Evolutionary conservation across 2,797 vertebrate genomes (phyloP).

Genomic region (Acipenser ruthenus): DNA sequence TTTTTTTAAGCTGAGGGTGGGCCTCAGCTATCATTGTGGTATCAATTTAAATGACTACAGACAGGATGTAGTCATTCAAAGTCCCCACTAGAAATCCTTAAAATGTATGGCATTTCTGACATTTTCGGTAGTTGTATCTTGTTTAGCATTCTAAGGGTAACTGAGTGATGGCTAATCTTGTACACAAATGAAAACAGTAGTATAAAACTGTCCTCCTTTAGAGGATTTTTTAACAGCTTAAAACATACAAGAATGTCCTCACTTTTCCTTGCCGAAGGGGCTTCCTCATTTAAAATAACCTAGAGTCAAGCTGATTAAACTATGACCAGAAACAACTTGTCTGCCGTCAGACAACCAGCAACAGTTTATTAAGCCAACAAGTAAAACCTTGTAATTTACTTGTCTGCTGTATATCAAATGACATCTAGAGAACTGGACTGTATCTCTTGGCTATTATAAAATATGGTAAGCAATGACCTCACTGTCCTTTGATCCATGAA

Average conservation of each 20-base stretch:
- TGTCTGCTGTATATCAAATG: conserved; percentile 49
- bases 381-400: conserved; percentile 53
- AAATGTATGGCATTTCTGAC: background rate
- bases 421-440: background rate
- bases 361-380: conserved; percentile 48
- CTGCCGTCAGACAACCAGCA: conserved; percentile 42
- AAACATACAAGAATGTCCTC: too few species aligned
- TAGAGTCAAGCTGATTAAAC: conserved; percentile 44
- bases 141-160: too few species aligned
- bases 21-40: background rate
- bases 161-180: too few species aligned
- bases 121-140: background rate
- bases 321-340: conserved; percentile 46
- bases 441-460: conserved; percentile 4
- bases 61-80: background rate
- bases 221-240: too few species aligned
- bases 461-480: background rate
- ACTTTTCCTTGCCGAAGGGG: background rate
- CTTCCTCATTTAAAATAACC: conserved; percentile 21
- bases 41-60: background rate
- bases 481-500: background rate
- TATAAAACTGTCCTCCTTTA: too few species aligned
- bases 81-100: background rate
- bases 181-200: too few species aligned
- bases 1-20: background rate